Conservation (phyloP, 2,888 invertebrate species). For the Dendrolimus houi region DNA sequence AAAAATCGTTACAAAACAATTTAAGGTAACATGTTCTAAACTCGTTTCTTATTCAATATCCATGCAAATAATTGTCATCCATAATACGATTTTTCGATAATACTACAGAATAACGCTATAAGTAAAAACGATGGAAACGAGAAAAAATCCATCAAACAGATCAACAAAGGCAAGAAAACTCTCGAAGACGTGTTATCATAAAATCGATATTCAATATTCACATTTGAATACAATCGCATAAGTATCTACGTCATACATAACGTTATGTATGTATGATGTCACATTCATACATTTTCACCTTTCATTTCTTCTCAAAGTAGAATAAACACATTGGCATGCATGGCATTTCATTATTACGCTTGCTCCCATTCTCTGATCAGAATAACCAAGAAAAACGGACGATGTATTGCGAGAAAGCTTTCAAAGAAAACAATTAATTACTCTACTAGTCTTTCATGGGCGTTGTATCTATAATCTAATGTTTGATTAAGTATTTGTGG, state of each 20-base stretch:
- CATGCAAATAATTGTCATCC: too few species aligned
- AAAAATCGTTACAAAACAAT: too few species aligned
- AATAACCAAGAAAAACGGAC: constrained; percentile 2
- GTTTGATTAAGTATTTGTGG: too few species aligned
- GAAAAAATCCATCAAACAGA: constrained; percentile 1
- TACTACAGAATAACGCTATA: too few species aligned
- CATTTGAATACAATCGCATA: constrained; percentile 32
- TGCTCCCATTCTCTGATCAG: constrained; percentile 15
- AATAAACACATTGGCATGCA: constrained; percentile 30
- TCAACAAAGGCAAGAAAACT: constrained; percentile 3
- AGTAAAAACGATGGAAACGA: not conserved
- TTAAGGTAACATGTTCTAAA: too few species aligned
- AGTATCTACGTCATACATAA: constrained; percentile 12
- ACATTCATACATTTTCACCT: constrained; percentile 23
- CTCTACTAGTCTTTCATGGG: too few species aligned
- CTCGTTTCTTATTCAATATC: too few species aligned
- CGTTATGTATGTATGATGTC: constrained; percentile 2
- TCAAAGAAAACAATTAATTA: too few species aligned
- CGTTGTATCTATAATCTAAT: too few species aligned
- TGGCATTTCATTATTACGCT: constrained; percentile 31
- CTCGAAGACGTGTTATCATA: constrained; percentile 26
- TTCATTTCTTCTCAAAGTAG: constrained; percentile 29
- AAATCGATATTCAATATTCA: constrained; percentile 38
- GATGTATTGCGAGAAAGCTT: too few species aligned
- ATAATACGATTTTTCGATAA: too few species aligned